A percentile compares a stretch with the other conserved stretches of the same genome.
Conservation (phyloP, 2,113 vertebrate genomes). For the chimpanzee (Pan troglodytes) region NHGRI_mPanTro3-v2.1_pri NC_072409.2:79160501-79161000, state of each 20-base stretch:
- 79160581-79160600: background rate
- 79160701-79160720: background rate
- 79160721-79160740: background rate
- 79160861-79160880: constrained; percentile 12
- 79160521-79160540: rapidly evolving
- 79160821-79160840: background rate
- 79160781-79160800: background rate
- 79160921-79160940: constrained; percentile 24
- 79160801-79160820: background rate
- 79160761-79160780: rapidly evolving
- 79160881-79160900: background rate
- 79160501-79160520: background rate
- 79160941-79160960: constrained; percentile 67
- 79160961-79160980: constrained; percentile 75
- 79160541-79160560: background rate
- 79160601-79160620: background rate
- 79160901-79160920: constrained; percentile 14
- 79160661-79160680: background rate
- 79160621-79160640: background rate
- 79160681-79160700: background rate
- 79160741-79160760: background rate
- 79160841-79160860: background rate
- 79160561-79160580: background rate
- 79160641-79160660: background rate
- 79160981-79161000: constrained; percentile 83